A percentile compares a stretch with the other conserved stretches of the same genome.
phyloP scores from a whole-genome alignment of 2,888 invertebrate species.

The Nebria salina region DNA sequence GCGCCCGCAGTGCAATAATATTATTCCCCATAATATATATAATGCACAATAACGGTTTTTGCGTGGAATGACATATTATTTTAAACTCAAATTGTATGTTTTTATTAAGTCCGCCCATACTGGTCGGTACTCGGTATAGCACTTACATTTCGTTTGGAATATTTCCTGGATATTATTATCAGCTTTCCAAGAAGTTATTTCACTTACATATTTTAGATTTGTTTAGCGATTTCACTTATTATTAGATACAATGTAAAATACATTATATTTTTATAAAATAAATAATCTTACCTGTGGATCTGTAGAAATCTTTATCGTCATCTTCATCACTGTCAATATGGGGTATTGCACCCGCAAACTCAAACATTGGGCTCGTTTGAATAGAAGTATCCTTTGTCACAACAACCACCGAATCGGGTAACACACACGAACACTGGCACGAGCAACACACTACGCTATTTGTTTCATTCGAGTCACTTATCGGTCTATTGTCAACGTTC shows the following conservation, averaged over 20 bases:
- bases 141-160: neutral
- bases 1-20: neutral
- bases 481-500: constrained; percentile 54
- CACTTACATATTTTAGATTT: neutral
- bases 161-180: neutral
- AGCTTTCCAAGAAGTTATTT: neutral
- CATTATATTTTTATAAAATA: neutral
- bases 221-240: neutral
- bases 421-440: constrained; percentile 59
- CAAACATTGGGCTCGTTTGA: constrained; percentile 69
- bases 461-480: constrained; percentile 53
- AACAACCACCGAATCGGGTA: constrained; percentile 52
- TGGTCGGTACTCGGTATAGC: neutral
- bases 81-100: neutral
- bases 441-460: constrained; percentile 53
- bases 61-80: constrained; percentile 18
- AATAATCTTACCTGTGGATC: constrained; percentile 56
- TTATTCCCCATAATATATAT: constrained; percentile 13
- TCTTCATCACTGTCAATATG: constrained; percentile 80
- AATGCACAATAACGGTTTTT: constrained; percentile 20
- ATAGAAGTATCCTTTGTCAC: constrained; percentile 62
- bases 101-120: neutral
- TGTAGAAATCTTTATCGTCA: constrained; percentile 62
- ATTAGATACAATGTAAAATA: too few species aligned
- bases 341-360: constrained; percentile 73